Percentiles rank a stretch among this genome's conserved stretches.
Conservation (phyloP, 2,797 vertebrate species). For the Halcyon chelicuti region DNA sequence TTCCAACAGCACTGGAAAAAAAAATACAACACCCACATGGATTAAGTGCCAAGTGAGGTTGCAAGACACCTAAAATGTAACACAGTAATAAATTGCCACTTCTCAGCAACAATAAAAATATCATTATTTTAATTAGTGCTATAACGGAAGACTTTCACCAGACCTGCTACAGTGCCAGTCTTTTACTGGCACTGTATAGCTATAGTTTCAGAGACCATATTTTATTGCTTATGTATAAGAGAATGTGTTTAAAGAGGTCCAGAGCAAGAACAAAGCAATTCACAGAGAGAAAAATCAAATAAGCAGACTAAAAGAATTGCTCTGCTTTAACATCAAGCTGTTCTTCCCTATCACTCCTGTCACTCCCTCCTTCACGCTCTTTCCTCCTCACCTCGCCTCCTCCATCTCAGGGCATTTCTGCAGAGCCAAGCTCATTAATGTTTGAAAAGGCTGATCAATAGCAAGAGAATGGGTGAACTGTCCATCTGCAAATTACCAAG, state of each 20-base stretch:
- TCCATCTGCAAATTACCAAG: conserved; percentile 79
- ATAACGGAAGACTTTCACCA: conserved; percentile 47
- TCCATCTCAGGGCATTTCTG: conserved; percentile 63
- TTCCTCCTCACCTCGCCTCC: conserved; percentile 20
- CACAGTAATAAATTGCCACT: neutral
- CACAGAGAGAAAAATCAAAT: conserved; percentile 47
- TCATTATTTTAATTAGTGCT: conserved; percentile 70
- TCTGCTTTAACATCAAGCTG: conserved; percentile 24
- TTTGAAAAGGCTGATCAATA: conserved; percentile 82
- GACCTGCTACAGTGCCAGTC: conserved; percentile 56
- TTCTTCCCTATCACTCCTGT: neutral
- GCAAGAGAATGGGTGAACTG: conserved; percentile 73
- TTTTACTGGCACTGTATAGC: conserved; percentile 38
- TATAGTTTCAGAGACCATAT: conserved; percentile 8
- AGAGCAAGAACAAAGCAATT: conserved; percentile 56
- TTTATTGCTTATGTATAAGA: neutral
- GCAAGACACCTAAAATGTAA: conserved; percentile 43
- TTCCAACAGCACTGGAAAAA: conserved; percentile 21
- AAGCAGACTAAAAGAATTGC: neutral
- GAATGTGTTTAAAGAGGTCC: conserved; percentile 47
- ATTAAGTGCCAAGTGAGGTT: conserved; percentile 28
- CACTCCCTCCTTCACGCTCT: neutral
- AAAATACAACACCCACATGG: neutral
- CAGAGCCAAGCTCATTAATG: conserved; percentile 78
- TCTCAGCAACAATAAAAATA: conserved; percentile 70